phyloP scores from a whole-genome alignment of 2,888 invertebrate species.

The Tuta absoluta region DNA sequence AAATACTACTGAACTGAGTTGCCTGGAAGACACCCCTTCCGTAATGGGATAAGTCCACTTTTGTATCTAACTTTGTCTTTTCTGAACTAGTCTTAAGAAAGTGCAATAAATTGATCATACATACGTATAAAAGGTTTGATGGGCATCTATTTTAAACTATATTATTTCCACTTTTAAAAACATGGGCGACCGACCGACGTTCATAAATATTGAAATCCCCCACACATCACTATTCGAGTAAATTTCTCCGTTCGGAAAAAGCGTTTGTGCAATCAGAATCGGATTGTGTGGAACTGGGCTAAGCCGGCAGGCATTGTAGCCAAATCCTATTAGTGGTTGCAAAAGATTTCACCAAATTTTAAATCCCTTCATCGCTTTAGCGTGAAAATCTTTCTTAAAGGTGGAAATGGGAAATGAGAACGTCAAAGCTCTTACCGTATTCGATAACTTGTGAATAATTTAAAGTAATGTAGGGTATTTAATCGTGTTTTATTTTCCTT shows the following conservation, averaged over 20 bases:
- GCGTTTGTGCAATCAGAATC: slow-evolving; percentile 72
- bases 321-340: slow-evolving; percentile 57
- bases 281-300: slow-evolving; percentile 69
- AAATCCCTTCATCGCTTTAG: slow-evolving; percentile 6
- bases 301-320: slow-evolving; percentile 41
- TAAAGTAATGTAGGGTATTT: not conserved
- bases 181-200: not conserved
- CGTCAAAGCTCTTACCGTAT: not conserved
- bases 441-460: not conserved
- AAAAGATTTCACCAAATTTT: slow-evolving; percentile 29
- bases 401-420: slow-evolving; percentile 11
- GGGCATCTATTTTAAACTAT: not conserved
- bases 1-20: no score
- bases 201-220: slow-evolving; percentile 14
- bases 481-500: not conserved
- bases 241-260: slow-evolving; percentile 42
- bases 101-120: no score
- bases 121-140: no score
- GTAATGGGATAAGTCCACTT: no score
- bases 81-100: no score
- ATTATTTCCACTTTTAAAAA: not conserved
- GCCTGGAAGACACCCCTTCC: no score
- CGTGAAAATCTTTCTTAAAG: slow-evolving; percentile 4
- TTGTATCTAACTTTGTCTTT: no score
- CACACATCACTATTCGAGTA: slow-evolving; percentile 18